phyloP scores from a whole-genome alignment of 2,797 vertebrate species.

The Pseudotriccus pelzelni region DNA sequence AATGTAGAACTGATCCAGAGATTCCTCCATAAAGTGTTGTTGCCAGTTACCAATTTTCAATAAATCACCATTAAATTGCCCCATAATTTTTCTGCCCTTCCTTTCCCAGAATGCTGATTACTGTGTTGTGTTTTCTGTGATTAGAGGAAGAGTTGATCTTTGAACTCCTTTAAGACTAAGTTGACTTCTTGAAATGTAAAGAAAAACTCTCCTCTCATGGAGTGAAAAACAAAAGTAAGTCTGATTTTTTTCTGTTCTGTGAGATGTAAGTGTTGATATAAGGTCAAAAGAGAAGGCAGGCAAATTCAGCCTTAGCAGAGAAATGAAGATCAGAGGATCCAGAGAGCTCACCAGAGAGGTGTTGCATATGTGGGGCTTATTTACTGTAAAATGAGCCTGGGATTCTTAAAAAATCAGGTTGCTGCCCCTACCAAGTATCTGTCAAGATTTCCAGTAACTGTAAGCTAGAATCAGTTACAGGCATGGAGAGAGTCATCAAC shows the following conservation, averaged over 20 bases:
- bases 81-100: slow-evolving; percentile 36
- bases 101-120: slow-evolving; percentile 27
- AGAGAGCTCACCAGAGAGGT: not conserved
- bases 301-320: not conserved
- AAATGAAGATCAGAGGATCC: not conserved
- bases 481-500: not conserved
- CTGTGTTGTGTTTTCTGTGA: slow-evolving; percentile 32
- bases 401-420: not conserved
- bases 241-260: not conserved
- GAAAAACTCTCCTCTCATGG: not conserved
- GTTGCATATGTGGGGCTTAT: rapidly evolving
- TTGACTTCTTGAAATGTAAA: not conserved
- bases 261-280: not conserved
- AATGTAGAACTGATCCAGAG: slow-evolving; percentile 41
- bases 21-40: slow-evolving; percentile 22
- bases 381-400: not conserved
- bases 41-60: slow-evolving; percentile 54
- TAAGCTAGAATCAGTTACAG: not conserved
- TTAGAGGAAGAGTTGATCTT: slow-evolving; percentile 32
- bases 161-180: not conserved
- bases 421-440: not conserved
- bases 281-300: not conserved
- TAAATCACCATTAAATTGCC: slow-evolving; percentile 61
- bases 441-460: not conserved
- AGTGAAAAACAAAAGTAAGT: not conserved